Evolutionary conservation across 2,888 invertebrate genomes (phyloP).

Genomic region (Galeruca laticollis): DNA sequence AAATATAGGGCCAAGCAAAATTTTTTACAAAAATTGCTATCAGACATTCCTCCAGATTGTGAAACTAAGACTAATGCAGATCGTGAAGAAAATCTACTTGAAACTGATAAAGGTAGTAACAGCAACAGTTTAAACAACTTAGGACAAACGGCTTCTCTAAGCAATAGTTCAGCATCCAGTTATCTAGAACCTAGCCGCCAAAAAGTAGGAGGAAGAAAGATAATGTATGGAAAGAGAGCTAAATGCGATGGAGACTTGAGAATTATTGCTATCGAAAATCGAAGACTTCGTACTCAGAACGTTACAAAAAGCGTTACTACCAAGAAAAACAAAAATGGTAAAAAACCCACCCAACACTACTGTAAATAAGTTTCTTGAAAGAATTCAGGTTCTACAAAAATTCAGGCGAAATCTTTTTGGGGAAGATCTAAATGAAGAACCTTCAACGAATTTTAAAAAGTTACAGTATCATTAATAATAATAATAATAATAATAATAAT

Average conservation of each 20-base stretch:
- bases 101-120: too few relatives aligned
- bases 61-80: too few relatives aligned
- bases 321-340: background rate
- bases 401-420: background rate
- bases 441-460: constrained; percentile 6
- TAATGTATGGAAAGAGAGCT: constrained; percentile 14
- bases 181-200: background rate
- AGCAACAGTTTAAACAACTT: too few relatives aligned
- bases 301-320: constrained; percentile 1
- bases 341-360: constrained; percentile 5
- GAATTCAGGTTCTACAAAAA: constrained; percentile 1
- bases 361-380: constrained; percentile 3
- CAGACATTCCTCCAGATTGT: too few relatives aligned
- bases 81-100: too few relatives aligned
- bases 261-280: constrained; percentile 11
- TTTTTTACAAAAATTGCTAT: too few relatives aligned
- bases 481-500: too few relatives aligned
- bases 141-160: constrained; percentile 1
- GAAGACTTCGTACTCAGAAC: constrained; percentile 10
- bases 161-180: constrained; percentile 7
- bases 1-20: too few relatives aligned
- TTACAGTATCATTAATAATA: background rate
- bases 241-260: constrained; percentile 8
- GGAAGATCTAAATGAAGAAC: constrained; percentile 7
- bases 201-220: constrained; percentile 19